Percentiles rank a stretch among this genome's conserved stretches.
These are phyloP conservation scores for Bovichtus diacanthus DNA, from an alignment of 2,797 vertebrate genomes.

Conservation along the genomic window DNA sequence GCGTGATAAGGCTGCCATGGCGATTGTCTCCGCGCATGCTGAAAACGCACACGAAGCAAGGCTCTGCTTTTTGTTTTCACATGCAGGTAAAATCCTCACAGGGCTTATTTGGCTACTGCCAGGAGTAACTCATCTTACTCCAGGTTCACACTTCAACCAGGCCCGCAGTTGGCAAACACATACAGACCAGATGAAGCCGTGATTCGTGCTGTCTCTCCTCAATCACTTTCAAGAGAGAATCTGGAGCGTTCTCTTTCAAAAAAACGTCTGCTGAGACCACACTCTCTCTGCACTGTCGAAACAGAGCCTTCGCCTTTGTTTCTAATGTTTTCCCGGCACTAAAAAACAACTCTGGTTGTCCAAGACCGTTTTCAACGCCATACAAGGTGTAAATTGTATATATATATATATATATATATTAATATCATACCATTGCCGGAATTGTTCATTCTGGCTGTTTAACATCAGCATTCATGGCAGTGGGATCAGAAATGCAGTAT, in stretches of 20 bases:
- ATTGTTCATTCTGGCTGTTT: conserved; percentile 31
- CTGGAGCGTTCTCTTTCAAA: conserved; percentile 44
- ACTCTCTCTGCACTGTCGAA: conserved; percentile 55
- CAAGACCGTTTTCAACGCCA: conserved; percentile 29
- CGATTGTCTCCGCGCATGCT: conserved; percentile 59
- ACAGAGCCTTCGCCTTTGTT: conserved; percentile 49
- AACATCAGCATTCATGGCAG: conserved; percentile 41
- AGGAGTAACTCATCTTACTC: conserved; percentile 68
- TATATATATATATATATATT: not conserved
- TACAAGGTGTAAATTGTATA: conserved; percentile 29
- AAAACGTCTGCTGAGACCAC: conserved; percentile 62
- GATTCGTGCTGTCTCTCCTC: conserved; percentile 55
- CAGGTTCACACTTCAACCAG: conserved; percentile 71
- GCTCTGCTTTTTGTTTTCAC: conserved; percentile 52
- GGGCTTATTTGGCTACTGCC: conserved; percentile 53
- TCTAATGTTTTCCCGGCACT: conserved; percentile 42
- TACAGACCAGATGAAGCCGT: conserved; percentile 63
- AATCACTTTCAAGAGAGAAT: conserved; percentile 59
- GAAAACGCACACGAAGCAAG: conserved; percentile 55
- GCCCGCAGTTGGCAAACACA: conserved; percentile 56
- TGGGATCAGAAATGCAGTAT: conserved; percentile 49
- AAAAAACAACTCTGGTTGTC: conserved; percentile 33
- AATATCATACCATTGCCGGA: conserved; percentile 5
- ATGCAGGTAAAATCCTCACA: conserved; percentile 65
- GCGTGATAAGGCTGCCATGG: conserved; percentile 76